Percentiles rank a stretch among this genome's conserved stretches.
These are phyloP conservation scores for Redunca redunca DNA, from an alignment of 2,113 vertebrate species.

Conservation along the genomic window DNA sequence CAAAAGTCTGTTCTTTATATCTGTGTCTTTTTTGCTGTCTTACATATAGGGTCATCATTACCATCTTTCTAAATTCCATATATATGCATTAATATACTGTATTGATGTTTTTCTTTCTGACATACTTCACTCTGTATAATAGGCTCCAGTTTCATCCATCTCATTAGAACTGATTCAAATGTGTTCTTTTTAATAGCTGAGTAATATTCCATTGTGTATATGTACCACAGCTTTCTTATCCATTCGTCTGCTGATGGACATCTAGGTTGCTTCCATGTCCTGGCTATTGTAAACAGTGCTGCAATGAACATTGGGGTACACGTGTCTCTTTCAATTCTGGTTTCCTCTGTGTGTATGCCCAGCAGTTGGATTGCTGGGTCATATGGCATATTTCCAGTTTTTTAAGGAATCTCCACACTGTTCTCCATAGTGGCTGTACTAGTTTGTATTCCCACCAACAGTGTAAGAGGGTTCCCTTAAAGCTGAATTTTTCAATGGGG, in stretches of 20 bases:
- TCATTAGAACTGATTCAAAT: background rate
- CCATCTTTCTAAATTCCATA: background rate
- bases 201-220: background rate
- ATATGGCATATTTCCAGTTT: background rate
- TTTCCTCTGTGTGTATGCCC: background rate
- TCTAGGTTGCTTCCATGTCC: background rate
- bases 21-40: background rate
- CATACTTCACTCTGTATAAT: background rate
- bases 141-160: background rate
- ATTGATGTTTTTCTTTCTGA: background rate
- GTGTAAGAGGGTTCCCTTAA: background rate
- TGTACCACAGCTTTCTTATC: background rate
- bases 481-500: background rate
- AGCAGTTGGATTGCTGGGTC: background rate
- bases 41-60: background rate
- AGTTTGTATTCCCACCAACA: background rate
- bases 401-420: background rate
- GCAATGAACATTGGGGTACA: accelerated
- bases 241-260: accelerated
- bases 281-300: background rate
- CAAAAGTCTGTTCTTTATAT: background rate
- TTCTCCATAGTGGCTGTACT: background rate
- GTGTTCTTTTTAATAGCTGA: background rate
- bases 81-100: accelerated
- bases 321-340: background rate